Base-by-base conservation (phyloP, 2,113 vertebrate species). In the Neogale vison region DNA sequence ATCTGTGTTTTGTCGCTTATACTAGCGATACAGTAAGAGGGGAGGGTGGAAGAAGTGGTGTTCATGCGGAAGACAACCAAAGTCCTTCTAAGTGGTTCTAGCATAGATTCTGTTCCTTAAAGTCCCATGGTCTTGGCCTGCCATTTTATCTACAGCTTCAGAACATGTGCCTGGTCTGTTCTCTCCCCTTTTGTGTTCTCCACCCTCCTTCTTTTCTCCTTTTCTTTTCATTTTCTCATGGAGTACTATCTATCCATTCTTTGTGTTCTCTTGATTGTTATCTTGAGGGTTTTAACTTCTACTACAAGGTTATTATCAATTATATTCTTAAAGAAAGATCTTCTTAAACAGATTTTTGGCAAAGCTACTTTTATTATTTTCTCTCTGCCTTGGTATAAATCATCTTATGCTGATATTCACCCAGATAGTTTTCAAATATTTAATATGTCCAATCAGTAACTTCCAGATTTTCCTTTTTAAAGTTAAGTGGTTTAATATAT, bases 401-500 rank as follows among this genome's bases (percentile, higher is more conserved):
- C 1, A 72, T 45, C 4, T 1, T 9, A 76, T 81, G 15, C 12
- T 84, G 21, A 9, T 77, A 81, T 77, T 76, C 52, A 92, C 1
- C 42, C 26, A 96, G 21, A 17, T 39, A 26, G 34, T 94, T 97
- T 88, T 63, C 18, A 84, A 47, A 86, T 72, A 14, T 93, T 88
- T 88, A 31, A 34, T 72, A 24, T 4, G 45, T 29, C 21, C 10
- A 89, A 52, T 3, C 4, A 29, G 11, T 4, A 6, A 42, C 21
- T 71, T 93, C 57, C 15, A 97, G n/a, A 72, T 88, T 79, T 83
- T 21, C 50, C 50, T 85, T 88, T 88, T 94, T 76, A 36, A 90
- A 61, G 39, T 34, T 74, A 85, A 67, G 13, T 67, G 26, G 11
- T 72, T 93, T 89, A 50, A 24, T 65, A 36, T 18, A 24, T 91